phyloP scores from a whole-genome alignment of 30 jellyfish, hydroid and myxozoan species.

The Chrysaora quinquecirrha region DNA sequence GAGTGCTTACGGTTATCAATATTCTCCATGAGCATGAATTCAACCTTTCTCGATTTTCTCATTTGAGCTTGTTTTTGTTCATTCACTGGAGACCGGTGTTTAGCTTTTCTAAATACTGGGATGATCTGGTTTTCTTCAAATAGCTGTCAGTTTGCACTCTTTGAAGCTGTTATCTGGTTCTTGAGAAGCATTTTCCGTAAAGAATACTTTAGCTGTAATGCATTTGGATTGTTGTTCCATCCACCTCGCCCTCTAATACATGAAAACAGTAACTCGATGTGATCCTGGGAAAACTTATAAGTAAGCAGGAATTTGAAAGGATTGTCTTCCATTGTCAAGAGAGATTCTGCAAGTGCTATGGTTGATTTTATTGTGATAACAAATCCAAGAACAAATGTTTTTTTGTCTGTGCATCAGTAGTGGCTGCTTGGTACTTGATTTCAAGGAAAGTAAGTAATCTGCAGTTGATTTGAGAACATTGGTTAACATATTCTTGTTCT shows the following conservation, averaged over 20 bases:
- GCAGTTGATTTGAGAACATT: slow-evolving; percentile 5
- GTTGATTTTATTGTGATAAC: slow-evolving; percentile 47
- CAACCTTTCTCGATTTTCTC: neutral
- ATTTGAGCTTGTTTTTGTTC: too few species aligned
- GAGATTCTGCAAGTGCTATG: slow-evolving; percentile 4
- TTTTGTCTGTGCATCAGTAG: slow-evolving; percentile 2
- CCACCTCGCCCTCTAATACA: slow-evolving; percentile 61
- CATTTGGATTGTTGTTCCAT: slow-evolving; percentile 55
- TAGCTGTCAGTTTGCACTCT: slow-evolving; percentile 46
- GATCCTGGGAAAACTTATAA: slow-evolving; percentile 53
- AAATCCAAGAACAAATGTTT: slow-evolving; percentile 39
- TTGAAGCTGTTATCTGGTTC: slow-evolving; percentile 46
- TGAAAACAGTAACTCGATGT: slow-evolving; percentile 28
- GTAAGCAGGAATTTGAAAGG: slow-evolving; percentile 41
- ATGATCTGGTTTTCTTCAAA: slow-evolving; percentile 37
- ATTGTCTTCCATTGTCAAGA: slow-evolving; percentile 13
- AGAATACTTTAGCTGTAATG: slow-evolving; percentile 40
- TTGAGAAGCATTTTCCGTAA: slow-evolving; percentile 21
- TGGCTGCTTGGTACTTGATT: slow-evolving; percentile 15
- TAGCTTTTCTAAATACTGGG: neutral
- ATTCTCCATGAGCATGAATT: neutral
- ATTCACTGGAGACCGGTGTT: too few species aligned
- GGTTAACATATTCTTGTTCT: neutral
- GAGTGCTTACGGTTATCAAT: slow-evolving; percentile 7
- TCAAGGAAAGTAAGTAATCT: neutral